Conservation (phyloP, 2,797 vertebrate genomes). For the Ctenopoma multispine region DNA sequence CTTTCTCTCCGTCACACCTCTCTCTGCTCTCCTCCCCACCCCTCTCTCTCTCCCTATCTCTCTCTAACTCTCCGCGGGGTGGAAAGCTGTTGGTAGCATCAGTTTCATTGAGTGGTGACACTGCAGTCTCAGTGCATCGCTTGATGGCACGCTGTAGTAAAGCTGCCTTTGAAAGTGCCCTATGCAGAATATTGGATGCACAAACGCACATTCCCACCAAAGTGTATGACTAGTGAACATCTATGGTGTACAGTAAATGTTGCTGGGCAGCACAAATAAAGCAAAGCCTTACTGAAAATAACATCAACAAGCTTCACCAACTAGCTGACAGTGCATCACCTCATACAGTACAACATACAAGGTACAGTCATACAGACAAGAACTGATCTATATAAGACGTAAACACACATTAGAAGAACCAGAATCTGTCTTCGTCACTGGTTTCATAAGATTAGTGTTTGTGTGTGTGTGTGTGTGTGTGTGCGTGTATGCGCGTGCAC, state of each 20-base stretch:
- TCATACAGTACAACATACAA: neutral
- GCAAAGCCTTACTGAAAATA: constrained; percentile 37
- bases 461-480: no score
- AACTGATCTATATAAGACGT: neutral
- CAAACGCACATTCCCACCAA: constrained; percentile 22
- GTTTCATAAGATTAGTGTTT: constrained; percentile 39
- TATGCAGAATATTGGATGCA: constrained; percentile 31
- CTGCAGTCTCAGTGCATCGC: constrained; percentile 82
- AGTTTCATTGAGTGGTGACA: constrained; percentile 83
- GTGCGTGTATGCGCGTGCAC: no score
- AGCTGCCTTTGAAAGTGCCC: constrained; percentile 47
- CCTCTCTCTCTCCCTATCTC: constrained; percentile 20
- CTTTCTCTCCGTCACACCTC: constrained; percentile 14
- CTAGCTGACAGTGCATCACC: neutral
- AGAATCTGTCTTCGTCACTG: constrained; percentile 2
- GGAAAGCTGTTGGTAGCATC: constrained; percentile 77
- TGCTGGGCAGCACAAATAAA: constrained; percentile 3
- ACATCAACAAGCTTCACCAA: constrained; percentile 7
- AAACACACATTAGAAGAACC: constrained; percentile 15
- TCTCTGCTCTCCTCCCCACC: constrained; percentile 11
- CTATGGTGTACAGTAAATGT: neutral
- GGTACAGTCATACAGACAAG: neutral
- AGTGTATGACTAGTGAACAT: neutral
- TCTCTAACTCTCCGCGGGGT: constrained; percentile 45
- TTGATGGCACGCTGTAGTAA: constrained; percentile 68